Evolutionary conservation across 1,140 invertebrate genomes (phyloP).

Genomic region (Zaprionus africanus): DNA sequence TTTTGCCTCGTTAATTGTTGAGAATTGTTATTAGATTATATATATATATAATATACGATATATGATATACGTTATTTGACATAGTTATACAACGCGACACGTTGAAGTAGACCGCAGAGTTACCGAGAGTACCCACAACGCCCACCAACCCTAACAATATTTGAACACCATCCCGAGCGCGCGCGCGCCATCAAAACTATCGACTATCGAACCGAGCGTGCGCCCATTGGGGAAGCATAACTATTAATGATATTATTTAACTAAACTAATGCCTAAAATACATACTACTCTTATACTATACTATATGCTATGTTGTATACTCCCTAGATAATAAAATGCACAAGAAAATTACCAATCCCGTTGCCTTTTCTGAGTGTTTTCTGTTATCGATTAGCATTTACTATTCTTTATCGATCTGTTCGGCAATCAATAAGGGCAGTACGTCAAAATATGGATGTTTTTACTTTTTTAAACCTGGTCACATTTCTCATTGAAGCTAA

Average conservation of each 20-base stretch:
- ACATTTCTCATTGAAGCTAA: too few relatives aligned
- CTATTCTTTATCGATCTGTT: too few relatives aligned
- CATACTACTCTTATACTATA: conserved; percentile 13
- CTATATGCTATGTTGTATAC: conserved; percentile 55
- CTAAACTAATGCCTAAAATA: conserved; percentile 65
- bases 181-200: conserved; percentile 1
- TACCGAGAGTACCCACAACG: conserved; percentile 16
- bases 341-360: conserved; percentile 44
- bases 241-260: conserved; percentile 78
- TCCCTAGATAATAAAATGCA: conserved; percentile 76
- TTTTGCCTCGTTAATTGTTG: conserved; percentile 49
- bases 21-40: conserved; percentile 42
- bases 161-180: conserved; percentile 5
- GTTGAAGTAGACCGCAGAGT: conserved; percentile 8
- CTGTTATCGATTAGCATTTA: background rate
- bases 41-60: background rate
- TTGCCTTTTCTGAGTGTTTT: background rate
- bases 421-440: too few relatives aligned
- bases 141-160: conserved; percentile 26
- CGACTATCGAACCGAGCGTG: background rate
- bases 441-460: too few relatives aligned
- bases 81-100: conserved; percentile 14
- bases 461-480: too few relatives aligned
- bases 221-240: conserved; percentile 24
- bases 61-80: background rate